A percentile compares a stretch with the other conserved stretches of the same genome.
These are phyloP conservation scores for Ceratosolen solmsi DNA, from an alignment of 1,140 invertebrate species.

Conservation along the genomic window DNA sequence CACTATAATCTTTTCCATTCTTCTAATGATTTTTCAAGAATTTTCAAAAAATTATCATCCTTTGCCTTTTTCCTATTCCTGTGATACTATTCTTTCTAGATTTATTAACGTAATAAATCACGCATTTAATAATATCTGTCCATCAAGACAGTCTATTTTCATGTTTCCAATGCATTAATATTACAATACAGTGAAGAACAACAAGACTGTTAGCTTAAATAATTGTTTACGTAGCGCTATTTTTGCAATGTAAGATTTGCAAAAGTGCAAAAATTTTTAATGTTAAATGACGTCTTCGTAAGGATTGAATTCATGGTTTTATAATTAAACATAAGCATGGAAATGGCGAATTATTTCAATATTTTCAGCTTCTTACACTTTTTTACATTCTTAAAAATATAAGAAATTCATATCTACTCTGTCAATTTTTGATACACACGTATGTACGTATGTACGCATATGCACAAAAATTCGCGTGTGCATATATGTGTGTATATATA, in stretches of 20 bases:
- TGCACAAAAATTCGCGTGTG: no score
- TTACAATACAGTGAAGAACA: not conserved
- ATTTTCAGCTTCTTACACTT: not conserved
- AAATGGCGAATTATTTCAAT: conserved; percentile 5
- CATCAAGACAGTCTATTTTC: not conserved
- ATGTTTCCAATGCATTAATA: not conserved
- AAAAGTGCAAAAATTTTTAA: not conserved
- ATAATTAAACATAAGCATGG: not conserved
- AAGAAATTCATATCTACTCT: conserved; percentile 42
- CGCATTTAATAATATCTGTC: not conserved
- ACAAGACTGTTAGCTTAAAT: not conserved
- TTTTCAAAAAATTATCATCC: not conserved
- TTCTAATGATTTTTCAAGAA: not conserved
- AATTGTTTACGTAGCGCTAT: not conserved
- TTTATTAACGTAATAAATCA: not conserved
- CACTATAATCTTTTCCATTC: not conserved
- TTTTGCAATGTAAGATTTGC: not conserved
- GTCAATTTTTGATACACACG: conserved; percentile 40
- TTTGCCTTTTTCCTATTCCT: not conserved
- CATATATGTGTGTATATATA: no score
- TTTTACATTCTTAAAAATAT: not conserved
- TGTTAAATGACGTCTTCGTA: not conserved
- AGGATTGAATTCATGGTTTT: not conserved
- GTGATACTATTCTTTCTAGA: not conserved
- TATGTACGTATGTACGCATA: conserved; percentile 4